Conservation (phyloP, 2,113 vertebrate genomes). For the Ochotona curzoniae region DNA sequence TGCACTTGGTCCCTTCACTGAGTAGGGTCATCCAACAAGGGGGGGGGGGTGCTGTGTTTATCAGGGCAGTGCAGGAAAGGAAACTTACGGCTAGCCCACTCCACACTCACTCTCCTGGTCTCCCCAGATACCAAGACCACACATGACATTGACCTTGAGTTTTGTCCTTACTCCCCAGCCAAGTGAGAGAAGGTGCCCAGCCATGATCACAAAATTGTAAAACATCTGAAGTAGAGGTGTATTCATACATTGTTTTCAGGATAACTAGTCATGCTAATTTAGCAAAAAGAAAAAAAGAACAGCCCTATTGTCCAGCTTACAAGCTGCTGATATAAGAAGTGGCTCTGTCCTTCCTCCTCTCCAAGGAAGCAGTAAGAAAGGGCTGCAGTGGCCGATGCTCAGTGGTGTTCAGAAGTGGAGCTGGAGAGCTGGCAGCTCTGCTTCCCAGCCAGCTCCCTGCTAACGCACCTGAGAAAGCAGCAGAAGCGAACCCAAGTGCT, state of each 20-base stretch:
- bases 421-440: too few relatives aligned
- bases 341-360: neutral
- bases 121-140: neutral
- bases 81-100: neutral
- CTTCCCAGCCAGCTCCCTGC: too few relatives aligned
- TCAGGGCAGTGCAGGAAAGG: neutral
- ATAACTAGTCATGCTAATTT: neutral
- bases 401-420: neutral
- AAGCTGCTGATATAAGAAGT: neutral
- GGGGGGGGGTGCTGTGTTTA: neutral
- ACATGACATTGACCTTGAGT: neutral
- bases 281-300: neutral
- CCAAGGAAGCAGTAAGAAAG: neutral
- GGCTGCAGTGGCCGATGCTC: neutral
- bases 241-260: too few relatives aligned
- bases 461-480: too few relatives aligned
- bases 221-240: neutral
- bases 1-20: neutral
- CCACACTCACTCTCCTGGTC: neutral
- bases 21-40: neutral
- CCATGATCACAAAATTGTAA: too few relatives aligned
- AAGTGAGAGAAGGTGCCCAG: accelerated
- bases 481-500: too few relatives aligned
- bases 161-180: neutral
- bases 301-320: neutral